Conservation (phyloP, 2,113 vertebrate genomes). For the Todiramphus chloris region DNA sequence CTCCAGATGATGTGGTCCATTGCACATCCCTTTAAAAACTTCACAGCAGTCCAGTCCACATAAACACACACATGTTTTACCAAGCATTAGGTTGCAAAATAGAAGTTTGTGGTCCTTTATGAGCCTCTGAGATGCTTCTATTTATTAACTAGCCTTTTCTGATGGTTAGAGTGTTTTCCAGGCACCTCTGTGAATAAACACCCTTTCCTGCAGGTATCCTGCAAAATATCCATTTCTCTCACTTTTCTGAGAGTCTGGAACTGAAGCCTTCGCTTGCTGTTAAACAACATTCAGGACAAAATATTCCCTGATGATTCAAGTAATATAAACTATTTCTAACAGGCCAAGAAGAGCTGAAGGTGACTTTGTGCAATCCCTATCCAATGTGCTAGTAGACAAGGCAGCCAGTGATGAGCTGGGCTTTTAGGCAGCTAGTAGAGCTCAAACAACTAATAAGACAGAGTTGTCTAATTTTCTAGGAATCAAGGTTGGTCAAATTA, state of each 20-base stretch:
- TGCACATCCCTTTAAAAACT: not conserved
- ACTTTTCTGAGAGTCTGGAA: constrained; percentile 48
- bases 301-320: not conserved
- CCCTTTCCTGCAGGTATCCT: constrained; percentile 48
- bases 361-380: not conserved
- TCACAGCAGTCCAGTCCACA: not conserved
- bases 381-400: not conserved
- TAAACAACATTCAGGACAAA: not conserved
- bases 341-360: not conserved
- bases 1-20: not conserved
- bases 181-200: not conserved
- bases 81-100: not conserved
- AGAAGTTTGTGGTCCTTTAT: not conserved
- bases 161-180: not conserved
- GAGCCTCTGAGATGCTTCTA: not conserved
- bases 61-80: not conserved
- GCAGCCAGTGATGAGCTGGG: not conserved
- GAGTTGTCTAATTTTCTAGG: not conserved
- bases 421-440: not conserved
- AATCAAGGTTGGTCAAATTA: not conserved
- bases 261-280: not conserved
- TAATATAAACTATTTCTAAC: not conserved
- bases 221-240: constrained; percentile 40
- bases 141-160: not conserved
- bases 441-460: not conserved